Base-by-base conservation (phyloP, 2,888 invertebrate species). In the Emesis furor region DNA sequence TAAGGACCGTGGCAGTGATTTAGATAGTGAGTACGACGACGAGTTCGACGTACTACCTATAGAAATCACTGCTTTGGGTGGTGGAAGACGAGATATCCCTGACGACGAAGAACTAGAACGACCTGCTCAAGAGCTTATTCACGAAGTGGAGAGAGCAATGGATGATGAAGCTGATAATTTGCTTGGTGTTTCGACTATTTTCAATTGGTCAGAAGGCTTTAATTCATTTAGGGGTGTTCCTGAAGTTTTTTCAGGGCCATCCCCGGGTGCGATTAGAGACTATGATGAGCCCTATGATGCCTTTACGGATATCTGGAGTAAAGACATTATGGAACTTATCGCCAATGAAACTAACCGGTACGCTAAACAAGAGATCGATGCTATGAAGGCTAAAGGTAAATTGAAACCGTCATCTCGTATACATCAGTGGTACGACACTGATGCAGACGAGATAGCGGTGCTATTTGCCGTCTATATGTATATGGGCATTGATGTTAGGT, bases 401-500 rank as follows among this genome's bases (percentile, higher is more conserved):
- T 62, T 62, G 24, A 62, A 62, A 62, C 62, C 62, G 62, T 30
- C 62, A 62, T 62, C 62, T 62, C 62, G 62, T 62, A 24, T 62
- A 10, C 62, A 62, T 30, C 6, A 62, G 62, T 62, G 62, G 62
- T 8, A 24, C 24, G 62, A 62, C 62, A 62, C 62, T 62, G 62
- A 62, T 62, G 62, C 62, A 62, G 62, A 62, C 10, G 62, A 62
- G 62, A 62, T 62, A 10, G 62, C 62, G 62, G 62, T 62, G 24
- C 62, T 62, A 10, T 62, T 62, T 24, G 62, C 24, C 10, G 62
- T 62, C 62, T 62, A 3, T 62, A 62, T 62, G 30, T 62, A 62
- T 62, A 62, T 62, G 62, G 62, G 62, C 24, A 62, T 62, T 62
- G 62, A 62, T 62, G 8, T 62, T 30, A 6, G 62, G 62, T 17